A percentile compares a stretch with the other conserved stretches of the same genome.
Evolutionary conservation across 2,797 vertebrate species (phyloP).

Genomic region (Antrozous pallidus): DNA sequence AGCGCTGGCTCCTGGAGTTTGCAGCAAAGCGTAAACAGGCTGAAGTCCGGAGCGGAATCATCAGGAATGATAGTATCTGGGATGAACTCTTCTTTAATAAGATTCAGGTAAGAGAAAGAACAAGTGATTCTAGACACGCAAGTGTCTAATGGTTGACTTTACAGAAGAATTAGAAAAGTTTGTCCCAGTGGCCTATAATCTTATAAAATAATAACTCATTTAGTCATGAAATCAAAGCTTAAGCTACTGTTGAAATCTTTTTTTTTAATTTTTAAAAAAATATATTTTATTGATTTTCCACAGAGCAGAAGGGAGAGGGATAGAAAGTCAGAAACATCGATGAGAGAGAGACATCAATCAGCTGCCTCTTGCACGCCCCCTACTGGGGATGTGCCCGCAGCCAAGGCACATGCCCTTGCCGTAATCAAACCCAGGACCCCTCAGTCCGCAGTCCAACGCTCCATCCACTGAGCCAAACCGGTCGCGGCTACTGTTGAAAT

Average conservation of each 20-base stretch:
- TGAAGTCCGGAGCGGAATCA: constrained; percentile 92
- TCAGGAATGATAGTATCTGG: constrained; percentile 95
- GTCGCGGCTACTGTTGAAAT: not conserved
- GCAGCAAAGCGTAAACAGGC: constrained; percentile 93
- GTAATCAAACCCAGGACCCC: too few relatives aligned
- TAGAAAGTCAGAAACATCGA: too few relatives aligned
- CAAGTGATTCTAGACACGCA: not conserved
- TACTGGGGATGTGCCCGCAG: too few relatives aligned
- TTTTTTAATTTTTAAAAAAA: too few relatives aligned
- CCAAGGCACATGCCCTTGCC: too few relatives aligned
- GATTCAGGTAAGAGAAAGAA: constrained; percentile 89
- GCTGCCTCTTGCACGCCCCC: too few relatives aligned
- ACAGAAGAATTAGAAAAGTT: not conserved
- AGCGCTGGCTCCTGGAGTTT: constrained; percentile 96
- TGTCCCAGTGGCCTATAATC: not conserved
- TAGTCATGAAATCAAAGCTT: constrained; percentile 4
- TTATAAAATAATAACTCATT: not conserved
- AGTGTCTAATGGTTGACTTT: not conserved
- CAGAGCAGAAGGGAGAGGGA: too few relatives aligned
- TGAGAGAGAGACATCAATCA: too few relatives aligned
- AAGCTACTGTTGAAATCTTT: not conserved
- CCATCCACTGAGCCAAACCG: too few relatives aligned
- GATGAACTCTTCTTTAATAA: constrained; percentile 97
- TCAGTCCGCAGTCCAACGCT: too few relatives aligned
- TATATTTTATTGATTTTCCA: too few relatives aligned